Evolutionary conservation across 2,113 vertebrate genomes (phyloP), one percentile per base, ranked within the genome.

Genomic region (Dermatemys mawii): DNA sequence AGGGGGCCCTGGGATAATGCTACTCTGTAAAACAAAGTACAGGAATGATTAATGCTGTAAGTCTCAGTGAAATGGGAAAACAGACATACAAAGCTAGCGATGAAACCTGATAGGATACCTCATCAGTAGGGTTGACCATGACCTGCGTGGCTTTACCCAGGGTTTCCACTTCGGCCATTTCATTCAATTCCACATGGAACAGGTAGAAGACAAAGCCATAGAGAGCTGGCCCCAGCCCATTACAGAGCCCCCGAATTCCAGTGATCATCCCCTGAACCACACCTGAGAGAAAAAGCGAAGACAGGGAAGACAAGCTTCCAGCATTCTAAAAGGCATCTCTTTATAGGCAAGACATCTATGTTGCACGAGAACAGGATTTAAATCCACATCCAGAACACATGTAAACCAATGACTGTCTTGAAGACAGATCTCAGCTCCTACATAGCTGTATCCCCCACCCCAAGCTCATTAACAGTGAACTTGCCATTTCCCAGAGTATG

Each of bases 191-290:
- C 97, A 99, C 98, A 1, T 99, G 99, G 97, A 99, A 99, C 95
- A 99, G 97, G 98, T 99, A 99, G 97, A 99, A 99, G 96, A 99
- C 98, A 3, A 99, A 99, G 75, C 99, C 99, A 1, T 99, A 99
- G 78, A 99, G 98, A 0, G 99, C 98, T 0, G 99, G 99, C 6
- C 99, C 99, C 93, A 99, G 97, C 38, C 99, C 99, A 0, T 99
- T 99, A 96, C 99, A 99, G 78, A 99, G 97, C 5, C 99, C 99
- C 29, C 99, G 98, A 54, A 99, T 99, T 17, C 99, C 99, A 4
- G 99, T 99, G 86, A 99, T 99, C 99, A 99, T 99, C 76, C 99
- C 99, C 97, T 99, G 99, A 55, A 99, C 99, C 83, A 99, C 99
- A 86, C 99, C 99, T 99, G 76, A 9, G 51, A 11, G 75, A 2